Conservation (phyloP, 92 coral and sea anemone genomes). For the Palythoa heliodiscus region DNA sequence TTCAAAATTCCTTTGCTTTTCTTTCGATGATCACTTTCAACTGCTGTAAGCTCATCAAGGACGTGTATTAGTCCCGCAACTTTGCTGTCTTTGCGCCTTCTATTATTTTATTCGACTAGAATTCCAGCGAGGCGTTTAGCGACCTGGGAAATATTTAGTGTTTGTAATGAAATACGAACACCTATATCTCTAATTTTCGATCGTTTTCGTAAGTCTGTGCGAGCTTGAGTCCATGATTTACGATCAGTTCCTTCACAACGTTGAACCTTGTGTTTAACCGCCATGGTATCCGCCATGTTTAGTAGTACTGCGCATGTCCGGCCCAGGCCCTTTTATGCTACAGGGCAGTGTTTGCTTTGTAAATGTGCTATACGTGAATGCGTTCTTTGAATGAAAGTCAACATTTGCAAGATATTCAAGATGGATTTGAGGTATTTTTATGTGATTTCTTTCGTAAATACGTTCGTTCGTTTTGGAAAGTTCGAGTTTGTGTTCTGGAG, state of each 20-base stretch:
- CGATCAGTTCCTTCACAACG: neutral
- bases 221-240: slow-evolving; percentile 45
- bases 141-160: slow-evolving; percentile 35
- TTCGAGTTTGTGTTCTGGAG: neutral
- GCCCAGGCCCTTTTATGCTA: slow-evolving; percentile 3
- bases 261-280: slow-evolving; percentile 5
- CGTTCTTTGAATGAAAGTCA: neutral
- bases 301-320: neutral
- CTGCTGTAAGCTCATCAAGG: slow-evolving; percentile 53
- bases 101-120: slow-evolving; percentile 22
- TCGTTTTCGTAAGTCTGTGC: slow-evolving; percentile 29
- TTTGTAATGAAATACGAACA: slow-evolving; percentile 43
- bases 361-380: slow-evolving; percentile 10
- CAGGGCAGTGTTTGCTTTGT: slow-evolving; percentile 10
- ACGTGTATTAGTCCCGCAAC: slow-evolving; percentile 47
- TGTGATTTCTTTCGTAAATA: slow-evolving; percentile 1
- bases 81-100: slow-evolving; percentile 37
- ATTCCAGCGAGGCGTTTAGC: slow-evolving; percentile 50
- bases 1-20: slow-evolving; percentile 47
- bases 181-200: slow-evolving; percentile 41
- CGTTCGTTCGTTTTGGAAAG: neutral
- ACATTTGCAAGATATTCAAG: neutral
- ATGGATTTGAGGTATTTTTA: slow-evolving; percentile 48
- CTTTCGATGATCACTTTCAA: slow-evolving; percentile 8
- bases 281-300: slow-evolving; percentile 21